Base-by-base conservation (phyloP, 2,888 invertebrate genomes). In the Sarcophaga rosellei region DNA sequence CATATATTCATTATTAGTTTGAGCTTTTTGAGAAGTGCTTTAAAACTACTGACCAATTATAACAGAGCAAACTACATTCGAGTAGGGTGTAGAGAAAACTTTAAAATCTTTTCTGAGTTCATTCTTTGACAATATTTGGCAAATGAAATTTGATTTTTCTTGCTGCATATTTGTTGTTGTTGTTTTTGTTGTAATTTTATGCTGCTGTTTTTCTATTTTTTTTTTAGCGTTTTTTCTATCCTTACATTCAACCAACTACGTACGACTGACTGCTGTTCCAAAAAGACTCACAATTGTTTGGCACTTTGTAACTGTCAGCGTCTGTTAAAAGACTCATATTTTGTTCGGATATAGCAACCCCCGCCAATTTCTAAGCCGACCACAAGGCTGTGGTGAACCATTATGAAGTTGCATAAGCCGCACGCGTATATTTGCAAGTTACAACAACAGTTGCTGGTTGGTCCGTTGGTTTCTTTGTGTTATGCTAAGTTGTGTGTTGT, bases 281-380 rank as follows among this genome's bases (percentile, higher is more conserved):
- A 77, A 77, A 61, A 72, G 63, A 65, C 84, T 89, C 89, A 90
- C 91, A 91, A 92, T 92, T 91, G 91, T 89, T 89, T 88, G 90
- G 91, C 91, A 92, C 91, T 91, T 91, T 91, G 92, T 91, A 92
- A 91, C 92, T 91, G 92, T 91, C 91, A 91, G 89, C 90, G 90
- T 90, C 90, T 91, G 92, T 91, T 92, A 91, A 92, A 89, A 90
- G 90, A 84, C 91, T 91, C 90, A 92, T 91, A 88, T 85, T 88
- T 76, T 76, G 61, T 83, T 78, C 57, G 44, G 15, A 21, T 53
- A 53, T 4, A 53, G 5, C 15, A 15, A 53, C 12, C 53, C 53
- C 53, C 53, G 44, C 74, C 76, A 81, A 20, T 45, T 44, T 44
- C 44, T 68, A 63, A 65, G 45, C 45, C 8, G 8, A 35, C 35